Evolutionary conservation across 2,888 invertebrate genomes (phyloP), one percentile per base, ranked within the genome.

Genomic region (Lasioglossum villosulum): DNA sequence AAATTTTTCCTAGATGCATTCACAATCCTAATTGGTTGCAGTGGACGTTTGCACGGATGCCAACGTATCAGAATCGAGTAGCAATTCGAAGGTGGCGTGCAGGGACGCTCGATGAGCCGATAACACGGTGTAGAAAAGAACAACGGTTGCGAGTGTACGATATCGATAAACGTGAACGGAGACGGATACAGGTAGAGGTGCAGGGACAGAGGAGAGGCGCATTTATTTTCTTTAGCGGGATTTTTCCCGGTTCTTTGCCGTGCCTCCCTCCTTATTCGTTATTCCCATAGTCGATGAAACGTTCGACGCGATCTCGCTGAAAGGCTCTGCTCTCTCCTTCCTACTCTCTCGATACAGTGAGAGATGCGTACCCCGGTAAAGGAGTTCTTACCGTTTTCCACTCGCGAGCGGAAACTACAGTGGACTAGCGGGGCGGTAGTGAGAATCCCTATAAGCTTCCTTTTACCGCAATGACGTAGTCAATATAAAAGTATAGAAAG

Each of bases 401-500:
- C 74, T 68, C 82, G 80, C 82, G 23, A 27, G 45, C 59, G 77
- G 78, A 82, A 86, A 82, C 85, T 85, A 88, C 87, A 77, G 89
- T 78, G 83, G 89, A 86, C 86, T 84, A 86, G 75, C 87, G 87
- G 86, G 86, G 87, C 84, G 87, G 86, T 83, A 89, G 87, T 79
- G 89, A 79, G 86, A 88, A 87, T 87, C 87, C 86, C 87, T 89
- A 86, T 89, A 89, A 89, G 89, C 89, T 86, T 80, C 84, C 80
- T 78, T 89, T 89, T 89, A 84, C 87, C 86, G 73, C 82, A 74
- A 81, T 82, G 86, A 89, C 89, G 82, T 75, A 81, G 84, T 84
- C 82, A 71, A 71, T 83, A 86, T 84, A 87, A 89, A 66, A 89
- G 84, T 52, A 82, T 66, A 74, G 80, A 66, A 82, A 39, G 78